phyloP scores from a whole-genome alignment of 2,113 vertebrate species.

The Pygathrix nemaeus region DNA sequence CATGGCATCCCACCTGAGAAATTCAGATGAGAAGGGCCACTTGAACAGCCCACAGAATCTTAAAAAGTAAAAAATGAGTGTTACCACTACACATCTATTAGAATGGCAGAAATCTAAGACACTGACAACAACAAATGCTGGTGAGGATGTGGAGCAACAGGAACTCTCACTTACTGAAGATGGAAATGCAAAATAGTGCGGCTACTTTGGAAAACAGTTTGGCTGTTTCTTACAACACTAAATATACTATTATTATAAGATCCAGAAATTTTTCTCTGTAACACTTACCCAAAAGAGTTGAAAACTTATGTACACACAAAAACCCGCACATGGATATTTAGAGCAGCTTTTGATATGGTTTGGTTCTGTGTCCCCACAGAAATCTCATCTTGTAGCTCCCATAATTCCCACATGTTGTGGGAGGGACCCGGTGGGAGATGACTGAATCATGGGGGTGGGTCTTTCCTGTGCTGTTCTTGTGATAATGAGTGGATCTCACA shows the following conservation, averaged over 20 bases:
- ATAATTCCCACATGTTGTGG: too few relatives aligned
- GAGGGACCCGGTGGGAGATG: too few relatives aligned
- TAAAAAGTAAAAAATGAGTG: background rate
- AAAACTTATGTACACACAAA: background rate
- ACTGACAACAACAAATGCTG: background rate
- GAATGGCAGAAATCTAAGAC: background rate
- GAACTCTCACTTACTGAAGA: background rate
- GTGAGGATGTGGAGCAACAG: background rate
- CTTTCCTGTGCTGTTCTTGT: too few relatives aligned
- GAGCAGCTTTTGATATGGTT: background rate
- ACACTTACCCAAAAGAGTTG: background rate
- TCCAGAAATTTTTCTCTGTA: background rate
- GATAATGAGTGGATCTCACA: too few relatives aligned
- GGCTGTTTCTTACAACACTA: background rate
- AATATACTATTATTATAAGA: background rate
- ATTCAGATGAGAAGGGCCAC: background rate
- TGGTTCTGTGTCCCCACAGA: too few relatives aligned
- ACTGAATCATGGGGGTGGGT: too few relatives aligned
- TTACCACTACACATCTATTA: background rate
- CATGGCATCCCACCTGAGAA: background rate
- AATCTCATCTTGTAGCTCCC: too few relatives aligned
- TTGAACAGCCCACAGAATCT: background rate
- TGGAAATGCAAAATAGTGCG: background rate
- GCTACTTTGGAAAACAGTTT: background rate
- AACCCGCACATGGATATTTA: background rate